Evolutionary conservation across 2,797 vertebrate species (phyloP), one percentile per base, ranked within the genome.

Genomic region (Dendrocincla tyrannina): DNA sequence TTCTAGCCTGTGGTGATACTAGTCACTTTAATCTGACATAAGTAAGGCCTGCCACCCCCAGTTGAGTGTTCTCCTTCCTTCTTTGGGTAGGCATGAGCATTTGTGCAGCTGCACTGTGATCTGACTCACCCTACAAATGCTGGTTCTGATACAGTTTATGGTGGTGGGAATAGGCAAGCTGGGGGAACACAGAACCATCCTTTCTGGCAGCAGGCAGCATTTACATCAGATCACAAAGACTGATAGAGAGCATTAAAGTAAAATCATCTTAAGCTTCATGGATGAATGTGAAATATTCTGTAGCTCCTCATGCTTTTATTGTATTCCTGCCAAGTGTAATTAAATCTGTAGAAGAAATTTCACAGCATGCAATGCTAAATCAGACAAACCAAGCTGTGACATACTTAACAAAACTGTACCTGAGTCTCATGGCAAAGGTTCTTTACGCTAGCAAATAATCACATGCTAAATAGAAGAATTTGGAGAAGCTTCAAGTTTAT

Each of bases 401-500:
- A 52, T 62, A 28, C 52, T 46, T 72, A 86, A 53, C 10, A 62
- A 88, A 91, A 88, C 20, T 72, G 5, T 81, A 93, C 58, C 79
- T 94, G 67, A 20, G 41, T 85, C 25, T 86, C 63, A 24, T 33
- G 47, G 63, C n/a, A 84, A 84, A 73, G 28, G 12, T 17, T 84
- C 18, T 79, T 91, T 85, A 50, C 9, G 63, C 28, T 62, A 66
- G 41, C 35, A 69, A 84, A 91, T 64, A 47, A 62, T 35, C 62
- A 69, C 53, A 81, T 30, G n/a, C 2, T 78, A 84, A 89, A 78
- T 14, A 41, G 68, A 80, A 94, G 69, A 56, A 63, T 94, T 73
- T 93, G 77, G 70, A 94, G 66, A 56, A 37, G 39, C 14, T 86
- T 94, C 76, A 78, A n/a, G n/a, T 81, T 84, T 78, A 52, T 91